Percentiles rank a stretch among this genome's conserved stretches.
Conservation (phyloP, 2,888 invertebrate species). For the Metallyticus violacea region DNA sequence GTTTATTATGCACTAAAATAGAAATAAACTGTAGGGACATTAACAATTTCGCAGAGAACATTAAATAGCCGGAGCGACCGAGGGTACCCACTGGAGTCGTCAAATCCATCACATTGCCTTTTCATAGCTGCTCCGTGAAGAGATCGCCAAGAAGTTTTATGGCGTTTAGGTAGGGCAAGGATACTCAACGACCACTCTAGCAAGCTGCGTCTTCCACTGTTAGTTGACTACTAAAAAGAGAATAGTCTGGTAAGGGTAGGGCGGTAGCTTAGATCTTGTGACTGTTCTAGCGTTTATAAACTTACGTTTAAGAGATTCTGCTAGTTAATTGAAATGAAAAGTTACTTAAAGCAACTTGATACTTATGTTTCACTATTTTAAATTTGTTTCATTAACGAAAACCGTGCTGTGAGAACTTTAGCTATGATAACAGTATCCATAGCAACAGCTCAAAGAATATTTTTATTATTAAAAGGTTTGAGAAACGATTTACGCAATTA, state of each 20-base stretch:
- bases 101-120: constrained; percentile 44
- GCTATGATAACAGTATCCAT: too few species aligned
- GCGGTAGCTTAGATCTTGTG: too few species aligned
- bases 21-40: neutral
- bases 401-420: too few species aligned
- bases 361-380: too few species aligned
- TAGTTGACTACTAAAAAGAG: neutral
- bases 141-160: neutral
- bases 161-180: neutral
- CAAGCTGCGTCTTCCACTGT: neutral
- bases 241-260: neutral
- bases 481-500: too few species aligned
- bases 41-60: neutral
- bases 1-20: neutral
- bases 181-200: neutral
- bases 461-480: too few species aligned
- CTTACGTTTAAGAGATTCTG: too few species aligned
- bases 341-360: too few species aligned
- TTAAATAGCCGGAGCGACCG: constrained; percentile 30
- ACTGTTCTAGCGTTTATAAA: too few species aligned
- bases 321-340: too few species aligned
- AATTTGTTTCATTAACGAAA: too few species aligned
- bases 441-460: too few species aligned
- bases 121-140: constrained; percentile 37
- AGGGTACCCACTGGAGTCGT: constrained; percentile 46